Conservation (phyloP, 1,140 invertebrate genomes). For the Streblospio benedicti region DNA sequence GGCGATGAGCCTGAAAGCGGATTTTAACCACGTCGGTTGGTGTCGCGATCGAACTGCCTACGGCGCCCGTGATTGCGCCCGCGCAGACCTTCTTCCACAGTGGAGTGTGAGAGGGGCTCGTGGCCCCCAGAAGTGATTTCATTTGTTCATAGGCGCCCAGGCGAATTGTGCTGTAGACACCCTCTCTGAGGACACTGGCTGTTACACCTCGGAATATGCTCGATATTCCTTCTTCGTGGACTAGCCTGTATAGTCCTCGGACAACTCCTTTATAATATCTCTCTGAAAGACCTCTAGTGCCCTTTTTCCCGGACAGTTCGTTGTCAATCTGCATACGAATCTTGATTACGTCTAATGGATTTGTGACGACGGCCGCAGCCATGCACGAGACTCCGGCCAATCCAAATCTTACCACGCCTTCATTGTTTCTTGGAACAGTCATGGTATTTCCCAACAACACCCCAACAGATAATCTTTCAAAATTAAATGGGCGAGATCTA, state of each 20-base stretch:
- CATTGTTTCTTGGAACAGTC: too few relatives aligned
- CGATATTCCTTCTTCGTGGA: conserved; percentile 26
- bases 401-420: conserved; percentile 22
- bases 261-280: conserved; percentile 31
- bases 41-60: conserved; percentile 31
- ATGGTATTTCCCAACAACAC: too few relatives aligned
- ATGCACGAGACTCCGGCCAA: conserved; percentile 29
- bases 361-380: conserved; percentile 30
- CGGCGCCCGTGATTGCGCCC: conserved; percentile 30
- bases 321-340: conserved; percentile 34
- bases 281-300: conserved; percentile 15
- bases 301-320: conserved; percentile 24
- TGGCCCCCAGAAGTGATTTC: conserved; percentile 27
- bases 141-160: conserved; percentile 33
- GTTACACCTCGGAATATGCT: conserved; percentile 21
- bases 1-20: conserved; percentile 28
- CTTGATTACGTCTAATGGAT: conserved; percentile 35
- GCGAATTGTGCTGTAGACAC: conserved; percentile 31
- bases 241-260: conserved; percentile 22
- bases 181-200: conserved; percentile 29
- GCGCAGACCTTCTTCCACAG: conserved; percentile 34
- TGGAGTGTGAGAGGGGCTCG: conserved; percentile 28
- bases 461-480: too few relatives aligned
- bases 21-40: conserved; percentile 34
- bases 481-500: too few relatives aligned